phyloP scores from a whole-genome alignment of 2,797 vertebrate genomes.

The Alosa sapidissima region DNA sequence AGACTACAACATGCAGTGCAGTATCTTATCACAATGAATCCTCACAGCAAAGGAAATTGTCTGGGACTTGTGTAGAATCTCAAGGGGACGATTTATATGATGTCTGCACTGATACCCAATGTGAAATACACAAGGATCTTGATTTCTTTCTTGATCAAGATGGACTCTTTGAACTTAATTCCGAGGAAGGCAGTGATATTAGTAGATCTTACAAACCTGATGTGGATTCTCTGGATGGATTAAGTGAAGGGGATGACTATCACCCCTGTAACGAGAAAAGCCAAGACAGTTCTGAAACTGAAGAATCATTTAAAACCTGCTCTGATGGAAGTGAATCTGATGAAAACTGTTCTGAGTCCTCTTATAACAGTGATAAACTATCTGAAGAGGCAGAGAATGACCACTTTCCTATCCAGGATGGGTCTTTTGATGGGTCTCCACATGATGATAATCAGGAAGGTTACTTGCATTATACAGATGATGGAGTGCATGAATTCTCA shows the following conservation, averaged over 20 bases:
- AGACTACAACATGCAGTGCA: slow-evolving; percentile 38
- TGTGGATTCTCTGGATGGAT: slow-evolving; percentile 43
- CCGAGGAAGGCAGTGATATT: slow-evolving; percentile 5
- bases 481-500: neutral
- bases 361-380: slow-evolving; percentile 30
- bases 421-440: neutral
- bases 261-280: slow-evolving; percentile 51
- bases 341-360: slow-evolving; percentile 60
- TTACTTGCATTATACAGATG: neutral
- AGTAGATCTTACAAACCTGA: slow-evolving; percentile 21
- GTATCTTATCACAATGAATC: slow-evolving; percentile 20
- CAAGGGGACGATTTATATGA: slow-evolving; percentile 7
- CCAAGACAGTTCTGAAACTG: slow-evolving; percentile 51
- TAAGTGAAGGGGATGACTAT: slow-evolving; percentile 46
- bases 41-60: slow-evolving; percentile 41
- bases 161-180: slow-evolving; percentile 15
- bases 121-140: slow-evolving; percentile 59
- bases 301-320: slow-evolving; percentile 53
- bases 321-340: slow-evolving; percentile 51
- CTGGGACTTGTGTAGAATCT: slow-evolving; percentile 1
- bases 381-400: slow-evolving; percentile 64
- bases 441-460: neutral
- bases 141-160: slow-evolving; percentile 34
- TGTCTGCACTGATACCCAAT: slow-evolving; percentile 57
- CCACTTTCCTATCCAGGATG: neutral